A percentile compares a stretch with the other conserved stretches of the same genome.
Evolutionary conservation across 1,140 invertebrate species (phyloP).

Genomic region (Homalodisca vitripennis): DNA sequence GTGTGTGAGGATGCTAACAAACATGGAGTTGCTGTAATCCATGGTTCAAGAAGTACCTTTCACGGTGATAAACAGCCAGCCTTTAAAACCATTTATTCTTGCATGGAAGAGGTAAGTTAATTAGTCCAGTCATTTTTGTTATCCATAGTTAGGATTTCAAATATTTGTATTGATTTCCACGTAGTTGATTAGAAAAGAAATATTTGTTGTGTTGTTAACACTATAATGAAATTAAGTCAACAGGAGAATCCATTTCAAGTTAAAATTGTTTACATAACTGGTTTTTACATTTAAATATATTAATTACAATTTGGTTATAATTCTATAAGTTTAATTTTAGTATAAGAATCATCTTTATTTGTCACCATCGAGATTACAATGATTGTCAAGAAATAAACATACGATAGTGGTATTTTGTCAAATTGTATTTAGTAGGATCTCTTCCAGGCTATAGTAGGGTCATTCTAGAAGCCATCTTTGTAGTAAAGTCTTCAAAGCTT

Average conservation of each 20-base stretch:
- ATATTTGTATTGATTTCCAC: neutral
- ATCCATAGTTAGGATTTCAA: neutral
- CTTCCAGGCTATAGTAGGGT: too few species aligned
- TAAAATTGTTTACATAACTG: neutral
- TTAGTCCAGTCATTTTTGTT: neutral
- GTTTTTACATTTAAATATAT: neutral
- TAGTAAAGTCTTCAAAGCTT: too few species aligned
- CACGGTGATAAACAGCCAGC: slow-evolving; percentile 84
- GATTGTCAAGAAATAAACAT: too few species aligned
- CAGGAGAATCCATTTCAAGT: too few species aligned
- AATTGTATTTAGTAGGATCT: too few species aligned
- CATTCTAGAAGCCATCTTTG: too few species aligned
- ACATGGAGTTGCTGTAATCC: slow-evolving; percentile 78
- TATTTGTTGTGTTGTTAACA: neutral
- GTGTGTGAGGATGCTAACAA: slow-evolving; percentile 74
- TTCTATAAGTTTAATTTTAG: too few species aligned
- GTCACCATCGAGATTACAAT: too few species aligned
- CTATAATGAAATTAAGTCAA: too few species aligned
- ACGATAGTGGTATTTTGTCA: too few species aligned
- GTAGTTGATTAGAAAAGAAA: neutral
- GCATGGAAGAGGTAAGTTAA: slow-evolving; percentile 61
- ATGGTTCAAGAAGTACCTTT: slow-evolving; percentile 85
- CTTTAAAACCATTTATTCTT: slow-evolving; percentile 73
- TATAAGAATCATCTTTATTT: too few species aligned
- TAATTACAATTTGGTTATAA: too few species aligned